Base-by-base conservation (phyloP, 2,888 invertebrate genomes). In the Drosophila cyrtoloma region DNA sequence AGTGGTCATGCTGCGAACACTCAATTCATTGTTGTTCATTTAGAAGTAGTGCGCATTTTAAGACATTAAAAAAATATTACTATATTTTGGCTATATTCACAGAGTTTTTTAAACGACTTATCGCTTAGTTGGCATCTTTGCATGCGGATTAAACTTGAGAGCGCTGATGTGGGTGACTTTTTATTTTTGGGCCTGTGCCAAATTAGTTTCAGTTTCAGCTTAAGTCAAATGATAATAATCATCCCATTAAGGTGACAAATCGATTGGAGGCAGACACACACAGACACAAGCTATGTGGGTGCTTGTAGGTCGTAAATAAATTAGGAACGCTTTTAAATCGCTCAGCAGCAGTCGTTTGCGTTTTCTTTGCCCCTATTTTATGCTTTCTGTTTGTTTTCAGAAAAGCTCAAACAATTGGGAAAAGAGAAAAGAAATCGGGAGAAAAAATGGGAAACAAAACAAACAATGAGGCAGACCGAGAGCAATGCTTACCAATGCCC, bases 111-210 rank as follows among this genome's bases (percentile, higher is more conserved):
- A 19, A 16, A 19, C n/a, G 26, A 6, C 14, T 60, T 65, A 73
- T 77, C 81, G n/a, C 16, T 33, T 16, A 32, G 47, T 12, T 61
- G 61, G 53, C 56, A 70, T 73, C 77, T 44, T 50, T 47, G 62
- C 35, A 52, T 30, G 35, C 35, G 55, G 53, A 58, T 76, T 75
- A 61, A 59, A 42, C 32, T 44, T 55, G 51, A 60, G 42, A 61
- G 32, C n/a, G 39, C 10, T 26, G 7, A 30, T 66, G 89, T 81
- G 78, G 86, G 82, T 71, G 84, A 66, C 60, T 30, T 30, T 82
- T 81, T 82, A 22, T 74, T 84, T 84, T 79, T 83, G 85, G 80
- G 80, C n/a, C 55, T 76, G 70, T 74, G 71, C 84, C 84, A 72
- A 89, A 86, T 89, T 80, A 82, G 87, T 74, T 82, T 61, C 59